phyloP scores from a whole-genome alignment of 2,888 invertebrate genomes.

The Sylvicola cinctus region DNA sequence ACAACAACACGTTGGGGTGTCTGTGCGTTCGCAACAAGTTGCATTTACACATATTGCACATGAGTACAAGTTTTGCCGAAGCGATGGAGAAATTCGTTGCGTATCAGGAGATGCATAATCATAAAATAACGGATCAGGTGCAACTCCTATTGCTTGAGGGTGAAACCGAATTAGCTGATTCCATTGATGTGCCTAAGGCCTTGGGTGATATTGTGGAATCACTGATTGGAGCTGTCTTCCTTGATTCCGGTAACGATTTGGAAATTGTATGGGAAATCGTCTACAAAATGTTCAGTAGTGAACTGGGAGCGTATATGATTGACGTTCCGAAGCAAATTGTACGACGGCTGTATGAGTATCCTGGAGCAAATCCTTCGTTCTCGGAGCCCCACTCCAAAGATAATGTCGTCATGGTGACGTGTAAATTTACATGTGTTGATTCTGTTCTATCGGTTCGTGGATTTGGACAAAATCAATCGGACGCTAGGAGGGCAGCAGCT shows the following conservation, averaged over 20 bases:
- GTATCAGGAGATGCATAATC: conserved; percentile 18
- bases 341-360: conserved; percentile 64
- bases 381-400: conserved; percentile 15
- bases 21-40: conserved; percentile 68
- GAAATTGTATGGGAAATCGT: conserved; percentile 58
- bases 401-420: conserved; percentile 35
- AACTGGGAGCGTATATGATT: conserved; percentile 60
- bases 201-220: conserved; percentile 91
- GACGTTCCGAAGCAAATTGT: conserved; percentile 81
- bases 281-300: conserved; percentile 65
- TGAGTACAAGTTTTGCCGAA: conserved; percentile 26
- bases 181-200: conserved; percentile 71
- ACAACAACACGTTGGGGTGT: conserved; percentile 87
- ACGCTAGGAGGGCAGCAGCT: conserved; percentile 59
- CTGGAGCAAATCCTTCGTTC: conserved; percentile 54
- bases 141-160: conserved; percentile 18
- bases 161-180: conserved; percentile 30
- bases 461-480: conserved; percentile 43
- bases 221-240: conserved; percentile 70
- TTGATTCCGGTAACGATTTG: conserved; percentile 63
- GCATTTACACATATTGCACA: conserved; percentile 46
- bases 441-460: conserved; percentile 39
- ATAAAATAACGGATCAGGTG: conserved; percentile 19
- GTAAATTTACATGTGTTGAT: conserved; percentile 38
- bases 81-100: conserved; percentile 25